Conservation (phyloP, 2,888 invertebrate genomes). For the Cheilosia pagana region DNA sequence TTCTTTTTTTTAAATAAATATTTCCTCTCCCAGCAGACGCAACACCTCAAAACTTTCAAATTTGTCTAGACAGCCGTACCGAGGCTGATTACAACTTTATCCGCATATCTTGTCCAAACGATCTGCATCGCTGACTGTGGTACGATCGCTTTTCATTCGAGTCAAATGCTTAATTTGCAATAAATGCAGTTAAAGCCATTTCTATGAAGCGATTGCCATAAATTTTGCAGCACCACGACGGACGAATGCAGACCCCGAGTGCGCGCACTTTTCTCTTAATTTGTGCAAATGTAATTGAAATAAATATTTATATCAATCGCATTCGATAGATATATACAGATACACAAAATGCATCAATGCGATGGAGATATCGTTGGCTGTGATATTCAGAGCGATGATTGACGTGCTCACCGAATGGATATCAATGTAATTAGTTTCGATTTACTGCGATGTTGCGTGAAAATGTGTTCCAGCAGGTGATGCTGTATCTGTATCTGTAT, state of each 20-base stretch:
- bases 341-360: slow-evolving; percentile 7
- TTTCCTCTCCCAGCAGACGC: slow-evolving; percentile 61
- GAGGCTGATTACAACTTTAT: slow-evolving; percentile 71
- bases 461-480: slow-evolving; percentile 49
- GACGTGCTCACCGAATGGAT: slow-evolving; percentile 64
- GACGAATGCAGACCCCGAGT: background rate
- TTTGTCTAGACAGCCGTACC: slow-evolving; percentile 69
- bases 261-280: slow-evolving; percentile 49
- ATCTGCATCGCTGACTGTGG: slow-evolving; percentile 46
- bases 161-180: slow-evolving; percentile 70
- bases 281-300: slow-evolving; percentile 62
- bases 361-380: slow-evolving; percentile 13
- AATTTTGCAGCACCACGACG: slow-evolving; percentile 51
- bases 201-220: slow-evolving; percentile 59
- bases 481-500: slow-evolving; percentile 16
- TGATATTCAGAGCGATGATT: slow-evolving; percentile 52
- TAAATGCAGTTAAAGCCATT: slow-evolving; percentile 70
- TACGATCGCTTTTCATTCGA: slow-evolving; percentile 49
- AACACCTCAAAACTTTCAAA: slow-evolving; percentile 75
- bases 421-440: slow-evolving; percentile 62
- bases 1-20: slow-evolving; percentile 15
- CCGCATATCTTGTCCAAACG: slow-evolving; percentile 60
- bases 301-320: slow-evolving; percentile 58
- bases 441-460: slow-evolving; percentile 45
- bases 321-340: background rate